Evolutionary conservation across 2,113 vertebrate genomes (phyloP).

Genomic region (Apteryx mantelli): DNA sequence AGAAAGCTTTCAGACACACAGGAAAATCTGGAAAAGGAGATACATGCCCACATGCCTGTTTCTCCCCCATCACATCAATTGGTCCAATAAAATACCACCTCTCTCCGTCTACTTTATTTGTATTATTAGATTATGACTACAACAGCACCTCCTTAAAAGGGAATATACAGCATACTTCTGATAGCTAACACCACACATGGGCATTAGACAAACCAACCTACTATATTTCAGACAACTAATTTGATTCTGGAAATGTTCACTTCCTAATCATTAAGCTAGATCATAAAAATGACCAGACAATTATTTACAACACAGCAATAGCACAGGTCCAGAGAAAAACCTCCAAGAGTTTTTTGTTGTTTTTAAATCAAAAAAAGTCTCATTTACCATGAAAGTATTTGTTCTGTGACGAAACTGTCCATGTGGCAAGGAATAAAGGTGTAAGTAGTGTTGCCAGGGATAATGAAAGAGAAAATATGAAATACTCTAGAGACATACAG

Average conservation of each 20-base stretch:
- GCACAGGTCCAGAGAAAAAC: background rate
- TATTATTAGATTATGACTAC: background rate
- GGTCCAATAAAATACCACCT: background rate
- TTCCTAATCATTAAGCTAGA: background rate
- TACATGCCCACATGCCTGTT: background rate
- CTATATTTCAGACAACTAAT: background rate
- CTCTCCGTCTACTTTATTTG: background rate
- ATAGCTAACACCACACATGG: background rate
- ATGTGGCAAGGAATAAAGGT: background rate
- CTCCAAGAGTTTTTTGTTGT: background rate
- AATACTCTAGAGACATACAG: background rate
- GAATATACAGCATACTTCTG: background rate
- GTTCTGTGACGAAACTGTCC: background rate
- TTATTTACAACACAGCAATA: background rate
- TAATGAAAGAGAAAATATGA: background rate
- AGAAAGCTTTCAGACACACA: background rate
- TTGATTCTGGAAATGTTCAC: background rate
- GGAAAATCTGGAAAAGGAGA: background rate
- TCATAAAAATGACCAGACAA: background rate
- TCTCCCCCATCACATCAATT: fast-evolving
- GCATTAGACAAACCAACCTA: background rate
- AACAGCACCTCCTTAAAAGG: background rate
- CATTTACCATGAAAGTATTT: background rate
- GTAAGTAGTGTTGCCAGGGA: background rate
- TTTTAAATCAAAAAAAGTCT: background rate